Evolutionary conservation across 1,140 invertebrate genomes (phyloP), one percentile per base, ranked within the genome.

Genomic region (Camponotus vicinus): DNA sequence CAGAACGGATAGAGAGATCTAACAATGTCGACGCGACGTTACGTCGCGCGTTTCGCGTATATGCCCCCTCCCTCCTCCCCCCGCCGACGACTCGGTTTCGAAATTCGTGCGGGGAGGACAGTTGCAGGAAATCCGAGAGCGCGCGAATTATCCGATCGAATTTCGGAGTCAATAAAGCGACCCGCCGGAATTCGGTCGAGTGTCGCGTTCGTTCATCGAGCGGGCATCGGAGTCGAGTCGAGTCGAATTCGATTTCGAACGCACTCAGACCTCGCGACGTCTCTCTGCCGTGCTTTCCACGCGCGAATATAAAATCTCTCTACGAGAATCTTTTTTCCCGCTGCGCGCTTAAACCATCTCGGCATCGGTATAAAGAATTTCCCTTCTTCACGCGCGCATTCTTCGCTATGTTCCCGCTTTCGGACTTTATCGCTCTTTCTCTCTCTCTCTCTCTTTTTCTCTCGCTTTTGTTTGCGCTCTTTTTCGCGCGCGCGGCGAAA

Each of bases 351-450:
- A 88, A 79, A 71, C 75, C 89, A 88, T 45, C 42, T 91, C 73
- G 79, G 85, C 77, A 85, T 84, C 73, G 83, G 69, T 92, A 89
- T 93, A 92, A 93, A 94, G 93, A 93, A 93, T 94, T 93, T 89
- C 76, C 40, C 87, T 88, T 64, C 83, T 76, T 82, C 83, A 27
- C 59, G 37, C 66, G 69, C 37, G n/a, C 11, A 27, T 76, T 18
- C 37, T 40, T 34, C 61, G 64, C 82, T 71, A 49, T 69, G 86
- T 88, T 37, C 71, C 59, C 76, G 87, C 49, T n/a, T 45, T 79
- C 83, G 69, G 5, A 40, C 61, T 64, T 66, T 27, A n/a, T 71
- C 71, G 7, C 21, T 70, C 21, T 77, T 52, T 59, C 70, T 67
- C 75, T n/a, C 52, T 49, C 32, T 71, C 61, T 37, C 67, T 63